A percentile compares a stretch with the other conserved stretches of the same genome.
These are phyloP conservation scores for Danio rerio DNA, from an alignment of 2,113 vertebrate genomes.

Conservation along the genomic window DNA sequence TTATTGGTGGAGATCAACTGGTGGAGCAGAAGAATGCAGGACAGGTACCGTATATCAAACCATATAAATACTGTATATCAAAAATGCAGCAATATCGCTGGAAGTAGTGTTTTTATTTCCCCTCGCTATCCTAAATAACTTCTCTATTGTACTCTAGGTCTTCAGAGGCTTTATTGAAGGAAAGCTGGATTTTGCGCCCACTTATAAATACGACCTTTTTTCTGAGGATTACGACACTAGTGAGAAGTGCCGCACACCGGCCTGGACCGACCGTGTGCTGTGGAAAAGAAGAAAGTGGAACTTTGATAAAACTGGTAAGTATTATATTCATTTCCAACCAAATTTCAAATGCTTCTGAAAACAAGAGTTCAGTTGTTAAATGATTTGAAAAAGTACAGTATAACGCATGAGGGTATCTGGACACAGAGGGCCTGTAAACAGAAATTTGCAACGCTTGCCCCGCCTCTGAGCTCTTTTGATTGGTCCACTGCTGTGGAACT, in stretches of 20 bases:
- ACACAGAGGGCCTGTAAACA: no score
- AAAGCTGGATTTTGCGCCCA: slow-evolving; percentile 93
- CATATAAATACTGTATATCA: no score
- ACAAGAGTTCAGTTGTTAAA: no score
- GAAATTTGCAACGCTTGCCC: no score
- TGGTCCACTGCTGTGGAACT: no score
- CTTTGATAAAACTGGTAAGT: slow-evolving; percentile 90
- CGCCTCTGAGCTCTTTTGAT: no score
- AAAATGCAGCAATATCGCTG: not conserved
- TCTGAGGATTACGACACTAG: slow-evolving; percentile 99
- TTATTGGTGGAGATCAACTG: slow-evolving; percentile 92
- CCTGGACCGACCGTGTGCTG: slow-evolving; percentile 96
- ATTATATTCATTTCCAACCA: not conserved
- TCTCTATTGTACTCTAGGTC: slow-evolving; percentile 73
- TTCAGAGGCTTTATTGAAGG: slow-evolving; percentile 94
- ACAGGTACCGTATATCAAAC: slow-evolving; percentile 75
- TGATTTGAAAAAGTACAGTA: no score
- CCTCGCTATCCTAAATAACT: not conserved
- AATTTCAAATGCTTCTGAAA: no score
- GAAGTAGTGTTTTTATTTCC: not conserved
- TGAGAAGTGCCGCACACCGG: slow-evolving; percentile 96
- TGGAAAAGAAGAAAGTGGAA: slow-evolving; percentile 98
- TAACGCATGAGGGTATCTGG: no score
- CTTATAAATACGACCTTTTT: slow-evolving; percentile 98
- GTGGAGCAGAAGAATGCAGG: slow-evolving; percentile 91